Evolutionary conservation across 2,888 invertebrate species (phyloP), one percentile per base, ranked within the genome.

Genomic region (Patella caerulea): DNA sequence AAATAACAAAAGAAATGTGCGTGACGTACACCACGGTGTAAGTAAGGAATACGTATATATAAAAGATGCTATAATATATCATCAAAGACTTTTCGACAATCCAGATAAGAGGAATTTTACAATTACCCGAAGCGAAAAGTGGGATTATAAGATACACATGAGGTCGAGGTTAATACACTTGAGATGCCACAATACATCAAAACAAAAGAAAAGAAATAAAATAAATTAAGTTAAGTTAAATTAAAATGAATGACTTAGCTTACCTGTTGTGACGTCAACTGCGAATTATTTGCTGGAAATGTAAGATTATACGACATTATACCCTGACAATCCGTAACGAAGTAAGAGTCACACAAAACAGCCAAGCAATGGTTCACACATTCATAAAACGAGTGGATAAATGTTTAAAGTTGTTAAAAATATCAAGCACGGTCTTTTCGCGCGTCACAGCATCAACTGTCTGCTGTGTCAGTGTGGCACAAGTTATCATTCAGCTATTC

Each of bases 381-480:
- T 65, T 19, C 65, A 65, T 19, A 65, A 65, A 65, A 65, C 65
- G 24, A 24, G 12, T 19, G 11, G 24, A 24, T 24, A 65, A 24
- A 65, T 24, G 19, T 19, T 65, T 65, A 24, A 65, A 65, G 19
- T 65, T 65, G 65, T 65, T 19, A 24, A 65, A 65, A 65, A 65
- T 65, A 65, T 65, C 65, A 65, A 65, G 65, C 65, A 65, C 65
- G 65, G 65, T 65, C 65, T 65, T 65, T 65, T 65, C 65, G 65
- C 65, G 24, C 65, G 65, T 65, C 65, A 65, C 65, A 65, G 19
- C 24, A 65, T 65, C 65, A 65, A 65, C 65, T 65, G 65, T 65
- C 65, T 19, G 24, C 65, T 65, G 24, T 65, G 24, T 65, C 65
- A 65, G 65, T 65, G 24, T 65, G 65, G 24, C 19, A 65, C 65